Conservation (phyloP, 2,113 vertebrate species). For the Entelurus aequoreus region DNA sequence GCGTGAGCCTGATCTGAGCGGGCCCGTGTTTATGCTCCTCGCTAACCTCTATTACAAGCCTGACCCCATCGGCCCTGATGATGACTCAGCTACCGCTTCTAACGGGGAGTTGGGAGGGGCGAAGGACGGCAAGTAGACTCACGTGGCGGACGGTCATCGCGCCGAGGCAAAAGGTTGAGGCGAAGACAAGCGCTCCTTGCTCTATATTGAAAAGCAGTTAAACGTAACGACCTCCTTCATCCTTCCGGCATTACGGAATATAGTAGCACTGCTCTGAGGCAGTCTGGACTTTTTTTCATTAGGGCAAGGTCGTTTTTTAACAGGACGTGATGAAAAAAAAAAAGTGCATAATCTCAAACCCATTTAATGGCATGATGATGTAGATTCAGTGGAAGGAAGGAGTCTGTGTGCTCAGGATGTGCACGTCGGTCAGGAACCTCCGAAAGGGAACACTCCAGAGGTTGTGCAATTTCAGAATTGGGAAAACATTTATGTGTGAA, state of each 20-base stretch:
- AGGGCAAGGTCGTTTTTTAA: constrained; percentile 44
- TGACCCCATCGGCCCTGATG: constrained; percentile 34
- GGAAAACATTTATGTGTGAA: too few relatives aligned
- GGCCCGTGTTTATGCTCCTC: constrained; percentile 44
- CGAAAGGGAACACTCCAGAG: too few relatives aligned
- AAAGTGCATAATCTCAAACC: constrained; percentile 50
- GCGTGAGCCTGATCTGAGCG: constrained; percentile 20
- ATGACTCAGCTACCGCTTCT: constrained; percentile 26
- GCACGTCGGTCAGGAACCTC: too few relatives aligned
- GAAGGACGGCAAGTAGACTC: constrained; percentile 6
- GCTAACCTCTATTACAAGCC: constrained; percentile 60
- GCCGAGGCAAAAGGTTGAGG: constrained; percentile 25
- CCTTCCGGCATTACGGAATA: constrained; percentile 47
- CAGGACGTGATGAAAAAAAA: constrained; percentile 58
- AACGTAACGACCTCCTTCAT: constrained; percentile 60
- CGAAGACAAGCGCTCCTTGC: constrained; percentile 36
- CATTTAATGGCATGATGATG: constrained; percentile 62
- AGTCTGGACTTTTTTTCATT: constrained; percentile 53
- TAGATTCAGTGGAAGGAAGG: constrained; percentile 60
- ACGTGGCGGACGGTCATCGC: not conserved
- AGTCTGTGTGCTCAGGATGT: constrained; percentile 9
- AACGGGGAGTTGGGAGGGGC: constrained; percentile 31
- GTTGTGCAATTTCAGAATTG: too few relatives aligned
- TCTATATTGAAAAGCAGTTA: constrained; percentile 58
- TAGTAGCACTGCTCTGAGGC: constrained; percentile 11